Conservation (phyloP, 2,888 invertebrate species). For the Augochlorella aurata region DNA sequence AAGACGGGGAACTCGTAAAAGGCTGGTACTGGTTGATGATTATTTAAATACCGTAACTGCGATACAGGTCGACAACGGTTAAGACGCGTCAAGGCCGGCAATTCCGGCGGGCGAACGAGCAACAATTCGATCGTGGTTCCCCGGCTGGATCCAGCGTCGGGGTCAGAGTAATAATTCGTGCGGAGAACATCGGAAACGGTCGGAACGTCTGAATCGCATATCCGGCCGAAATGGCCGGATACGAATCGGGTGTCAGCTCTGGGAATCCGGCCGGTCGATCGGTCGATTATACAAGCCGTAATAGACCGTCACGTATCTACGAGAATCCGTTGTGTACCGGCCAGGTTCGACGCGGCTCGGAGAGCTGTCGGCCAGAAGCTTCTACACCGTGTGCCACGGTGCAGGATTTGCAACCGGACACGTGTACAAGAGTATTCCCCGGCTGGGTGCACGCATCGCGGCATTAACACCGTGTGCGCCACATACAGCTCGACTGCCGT, state of each 20-base stretch:
- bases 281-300: conserved; percentile 63
- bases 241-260: conserved; percentile 59
- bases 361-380: conserved; percentile 54
- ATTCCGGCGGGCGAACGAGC: background rate
- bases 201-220: conserved; percentile 54
- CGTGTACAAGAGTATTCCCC: conserved; percentile 40
- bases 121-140: background rate
- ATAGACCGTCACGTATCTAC: conserved; percentile 58
- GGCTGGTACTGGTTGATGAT: too few species aligned
- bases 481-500: background rate
- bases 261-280: conserved; percentile 54
- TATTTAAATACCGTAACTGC: too few species aligned
- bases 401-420: conserved; percentile 60
- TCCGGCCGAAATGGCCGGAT: conserved; percentile 59
- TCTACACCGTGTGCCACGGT: conserved; percentile 43
- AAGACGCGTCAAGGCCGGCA: background rate
- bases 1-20: background rate
- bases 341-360: conserved; percentile 52
- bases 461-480: conserved; percentile 25
- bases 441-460: conserved; percentile 14
- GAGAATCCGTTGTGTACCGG: conserved; percentile 58
- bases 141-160: conserved; percentile 9
- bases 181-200: conserved; percentile 51
- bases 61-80: background rate
- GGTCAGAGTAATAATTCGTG: conserved; percentile 41